Base-by-base conservation (phyloP, 2,888 invertebrate species). In the Apodemia zela region DNA sequence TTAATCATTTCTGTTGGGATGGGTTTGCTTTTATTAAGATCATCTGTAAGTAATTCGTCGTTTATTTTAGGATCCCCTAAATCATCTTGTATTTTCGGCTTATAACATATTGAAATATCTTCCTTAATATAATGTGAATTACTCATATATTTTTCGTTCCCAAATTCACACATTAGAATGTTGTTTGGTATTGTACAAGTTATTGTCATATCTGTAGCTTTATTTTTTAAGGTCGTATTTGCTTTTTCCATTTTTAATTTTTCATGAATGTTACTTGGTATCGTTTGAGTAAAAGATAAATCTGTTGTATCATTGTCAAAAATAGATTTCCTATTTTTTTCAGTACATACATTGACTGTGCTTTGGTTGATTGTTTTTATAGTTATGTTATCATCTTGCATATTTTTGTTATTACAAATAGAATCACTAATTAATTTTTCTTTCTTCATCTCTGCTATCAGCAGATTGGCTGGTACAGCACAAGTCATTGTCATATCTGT, bases 141-240 rank as follows among this genome's bases (percentile, higher is more conserved):
- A 54, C 13, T 54, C 15, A 13, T 21, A 13, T 1, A 15, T 25
- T 54, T 54, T 51, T 51, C n/a, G 18, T 59, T 60, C 29, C 18
- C 51, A 29, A 42, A 25, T 5, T n/a, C 21, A 18, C 61, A 51
- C 4, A 67, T 45, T 1, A 66, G 17, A 29, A 69, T 67, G 33
- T 65, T 72, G 47, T 45, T 62, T 10, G 70, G 72, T 18, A 74
- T 15, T 13, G 66, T 25, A 61, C 69, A 67, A 5, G 72, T 71
- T 6, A 71, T 65, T 5, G 76, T 75, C 47, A 75, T 67, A 54
- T n/a, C n/a, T n/a, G n/a, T n/a, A n/a, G n/a, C n/a, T n/a, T n/a
- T n/a, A n/a, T n/a, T n/a, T n/a, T n/a, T n/a, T n/a, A n/a, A n/a
- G n/a, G n/a, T n/a, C n/a, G n/a, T n/a, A n/a, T 78, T 2, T 62